These are phyloP conservation scores for Campoletis raptor DNA, from an alignment of 2,888 invertebrate genomes.

Conservation along the genomic window DNA sequence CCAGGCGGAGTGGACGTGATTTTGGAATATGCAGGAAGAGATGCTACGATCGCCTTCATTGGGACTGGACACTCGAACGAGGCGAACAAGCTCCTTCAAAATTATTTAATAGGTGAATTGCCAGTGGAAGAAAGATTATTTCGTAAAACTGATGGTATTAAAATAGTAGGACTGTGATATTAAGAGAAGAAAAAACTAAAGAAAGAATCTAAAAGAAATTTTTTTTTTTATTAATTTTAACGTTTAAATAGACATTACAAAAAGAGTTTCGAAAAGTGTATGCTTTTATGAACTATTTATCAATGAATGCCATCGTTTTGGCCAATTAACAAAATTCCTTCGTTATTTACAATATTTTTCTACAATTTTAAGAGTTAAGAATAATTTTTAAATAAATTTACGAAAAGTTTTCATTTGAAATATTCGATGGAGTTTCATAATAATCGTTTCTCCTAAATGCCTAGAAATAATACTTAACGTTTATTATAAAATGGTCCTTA, in stretches of 20 bases:
- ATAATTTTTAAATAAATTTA: not conserved
- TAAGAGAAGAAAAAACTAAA: not conserved
- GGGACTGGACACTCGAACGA: slow-evolving; percentile 91
- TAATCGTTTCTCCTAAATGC: not conserved
- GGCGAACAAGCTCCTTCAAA: slow-evolving; percentile 88
- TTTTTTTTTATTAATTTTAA: too few species aligned
- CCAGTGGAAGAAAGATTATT: slow-evolving; percentile 91
- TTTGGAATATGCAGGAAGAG: slow-evolving; percentile 93
- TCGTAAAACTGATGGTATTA: slow-evolving; percentile 87
- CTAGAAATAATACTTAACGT: not conserved
- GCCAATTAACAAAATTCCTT: not conserved
- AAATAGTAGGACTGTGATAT: slow-evolving; percentile 69
- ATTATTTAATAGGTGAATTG: slow-evolving; percentile 92
- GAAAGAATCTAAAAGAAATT: too few species aligned
- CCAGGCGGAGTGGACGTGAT: slow-evolving; percentile 94
- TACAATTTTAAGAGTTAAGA: not conserved
- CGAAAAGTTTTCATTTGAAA: not conserved
- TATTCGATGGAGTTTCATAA: not conserved
- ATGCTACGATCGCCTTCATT: slow-evolving; percentile 93
- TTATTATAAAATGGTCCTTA: not conserved
- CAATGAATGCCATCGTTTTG: not conserved
- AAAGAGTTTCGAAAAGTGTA: not conserved
- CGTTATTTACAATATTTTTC: not conserved
- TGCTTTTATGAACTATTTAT: not conserved
- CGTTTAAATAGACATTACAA: not conserved